Conservation (phyloP, 1,140 invertebrate genomes). For the Zaprionus tsacasi region DNA sequence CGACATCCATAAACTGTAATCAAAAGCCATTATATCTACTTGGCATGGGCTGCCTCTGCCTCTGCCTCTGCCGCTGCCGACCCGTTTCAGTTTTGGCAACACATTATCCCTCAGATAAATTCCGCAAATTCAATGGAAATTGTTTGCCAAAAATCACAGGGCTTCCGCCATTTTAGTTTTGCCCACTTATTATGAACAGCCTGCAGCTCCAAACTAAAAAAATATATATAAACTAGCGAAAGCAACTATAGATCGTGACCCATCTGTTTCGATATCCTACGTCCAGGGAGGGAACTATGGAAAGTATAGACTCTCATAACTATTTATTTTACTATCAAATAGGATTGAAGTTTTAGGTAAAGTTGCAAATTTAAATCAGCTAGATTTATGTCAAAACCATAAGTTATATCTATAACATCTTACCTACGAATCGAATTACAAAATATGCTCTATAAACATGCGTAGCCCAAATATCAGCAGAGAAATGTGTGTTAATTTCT, state of each 20-base stretch:
- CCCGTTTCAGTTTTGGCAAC: constrained; percentile 65
- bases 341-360: too few relatives aligned
- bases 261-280: background rate
- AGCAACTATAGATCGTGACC: background rate
- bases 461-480: background rate
- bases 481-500: too few relatives aligned
- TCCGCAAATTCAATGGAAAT: constrained; percentile 77
- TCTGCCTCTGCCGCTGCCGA: background rate
- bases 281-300: too few relatives aligned
- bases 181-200: constrained; percentile 33
- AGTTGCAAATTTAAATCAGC: too few relatives aligned
- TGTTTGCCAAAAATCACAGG: constrained; percentile 75
- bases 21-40: constrained; percentile 81
- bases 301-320: too few relatives aligned
- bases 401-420: too few relatives aligned
- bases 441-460: too few relatives aligned
- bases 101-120: constrained; percentile 73
- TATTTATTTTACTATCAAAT: too few relatives aligned
- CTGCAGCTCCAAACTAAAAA: constrained; percentile 6
- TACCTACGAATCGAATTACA: too few relatives aligned
- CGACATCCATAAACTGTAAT: constrained; percentile 82
- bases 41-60: constrained; percentile 28
- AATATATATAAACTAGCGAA: background rate
- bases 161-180: constrained; percentile 60
- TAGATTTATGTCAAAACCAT: too few relatives aligned